Conservation (phyloP, 2,113 vertebrate species). For the Galbula dea region DNA sequence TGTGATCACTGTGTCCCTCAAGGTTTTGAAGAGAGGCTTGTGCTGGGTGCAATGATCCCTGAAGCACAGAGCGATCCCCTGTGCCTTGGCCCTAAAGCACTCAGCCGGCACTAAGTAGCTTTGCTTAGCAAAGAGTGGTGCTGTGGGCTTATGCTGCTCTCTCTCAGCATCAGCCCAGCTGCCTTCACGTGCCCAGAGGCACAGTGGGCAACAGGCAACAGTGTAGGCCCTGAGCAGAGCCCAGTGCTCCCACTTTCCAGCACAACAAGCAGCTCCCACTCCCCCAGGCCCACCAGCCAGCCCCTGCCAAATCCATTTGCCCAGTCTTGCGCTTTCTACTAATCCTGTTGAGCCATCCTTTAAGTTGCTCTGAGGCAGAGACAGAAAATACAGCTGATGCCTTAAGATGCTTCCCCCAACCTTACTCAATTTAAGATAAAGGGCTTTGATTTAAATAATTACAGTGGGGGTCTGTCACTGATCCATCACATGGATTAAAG, state of each 20-base stretch:
- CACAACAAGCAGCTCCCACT: not conserved
- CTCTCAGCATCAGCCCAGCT: not conserved
- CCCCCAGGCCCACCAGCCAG: conserved; percentile 50
- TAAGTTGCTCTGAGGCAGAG: conserved; percentile 51
- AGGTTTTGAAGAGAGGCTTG: not conserved
- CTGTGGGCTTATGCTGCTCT: not conserved
- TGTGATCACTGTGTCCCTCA: not conserved
- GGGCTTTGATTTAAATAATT: conserved; percentile 58
- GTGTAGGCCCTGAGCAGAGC: not conserved
- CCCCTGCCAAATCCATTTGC: conserved; percentile 63
- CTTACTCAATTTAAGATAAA: conserved; percentile 59
- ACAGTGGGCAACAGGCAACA: not conserved
- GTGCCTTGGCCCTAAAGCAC: not conserved
- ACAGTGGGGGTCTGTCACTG: conserved; percentile 23
- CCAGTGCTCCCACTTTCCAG: not conserved
- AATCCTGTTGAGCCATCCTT: conserved; percentile 62
- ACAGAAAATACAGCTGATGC: conserved; percentile 26
- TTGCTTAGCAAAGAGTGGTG: not conserved
- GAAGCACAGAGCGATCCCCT: not conserved
- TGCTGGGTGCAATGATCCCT: not conserved
- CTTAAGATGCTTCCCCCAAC: conserved; percentile 50
- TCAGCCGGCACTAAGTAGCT: not conserved
- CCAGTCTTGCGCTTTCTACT: conserved; percentile 27
- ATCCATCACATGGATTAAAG: conserved; percentile 1
- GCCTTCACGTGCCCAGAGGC: not conserved